Evolutionary conservation across 2,888 invertebrate genomes (phyloP), one percentile per base, ranked within the genome.

Genomic region (Colletes collaris): DNA sequence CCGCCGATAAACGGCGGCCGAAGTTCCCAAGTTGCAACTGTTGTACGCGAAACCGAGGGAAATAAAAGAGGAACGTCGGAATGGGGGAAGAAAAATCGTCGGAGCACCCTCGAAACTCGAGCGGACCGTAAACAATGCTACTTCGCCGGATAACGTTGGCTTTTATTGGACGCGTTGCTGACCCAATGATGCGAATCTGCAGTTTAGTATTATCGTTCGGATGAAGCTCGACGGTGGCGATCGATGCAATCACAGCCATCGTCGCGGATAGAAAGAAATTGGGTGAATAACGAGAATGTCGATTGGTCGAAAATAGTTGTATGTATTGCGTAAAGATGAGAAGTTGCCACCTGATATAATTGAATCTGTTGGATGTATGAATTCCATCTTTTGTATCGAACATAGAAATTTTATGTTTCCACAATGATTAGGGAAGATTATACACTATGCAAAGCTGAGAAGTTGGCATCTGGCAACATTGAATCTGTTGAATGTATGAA

Each of bases 121-220:
- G 75, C 74, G 77, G 19, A 58, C 76, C 71, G 83, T 86, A 87
- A 88, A 88, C 86, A 88, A 85, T 87, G 79, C 76, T 49, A 40
- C 66, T 46, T 2, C 76, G 65, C 73, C 76, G 73, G 77, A 76
- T 85, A 81, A 81, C 68, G 79, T 71, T 79, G 76, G 68, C 83
- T 81, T 84, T 86, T 86, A 88, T 86, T 83, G 83, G 85, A 82
- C 72, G 81, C 82, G 81, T 82, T 71, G 75, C 69, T 66, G 65
- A 75, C 75, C 71, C 77, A 72, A 76, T 75, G 79, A 79, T 71
- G 84, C 73, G 82, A 80, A 80, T 74, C 80, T 78, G 84, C 84
- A 84, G 79, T 79, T 85, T 70, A 82, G 74, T 80, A 82, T 78
- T 78, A 84, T 78, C 65, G 69, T 77, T 78, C 53, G 68, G 71